phyloP scores from a whole-genome alignment of 2,113 vertebrate genomes.

The Phaethornis superciliosus region DNA sequence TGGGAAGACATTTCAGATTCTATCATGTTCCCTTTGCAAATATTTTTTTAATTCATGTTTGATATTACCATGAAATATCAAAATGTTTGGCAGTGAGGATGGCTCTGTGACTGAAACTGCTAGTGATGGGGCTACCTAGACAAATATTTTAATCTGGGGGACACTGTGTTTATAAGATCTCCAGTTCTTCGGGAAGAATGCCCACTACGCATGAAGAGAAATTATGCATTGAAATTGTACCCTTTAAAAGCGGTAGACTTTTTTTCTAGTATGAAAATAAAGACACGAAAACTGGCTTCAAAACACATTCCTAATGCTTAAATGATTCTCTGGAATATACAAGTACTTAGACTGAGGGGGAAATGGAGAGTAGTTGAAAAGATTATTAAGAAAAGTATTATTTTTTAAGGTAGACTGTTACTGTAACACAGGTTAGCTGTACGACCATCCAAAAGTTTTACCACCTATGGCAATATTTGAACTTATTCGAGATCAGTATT shows the following conservation, averaged over 20 bases:
- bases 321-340: neutral
- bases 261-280: neutral
- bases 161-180: neutral
- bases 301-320: conserved; percentile 29
- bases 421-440: neutral
- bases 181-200: neutral
- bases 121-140: neutral
- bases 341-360: neutral
- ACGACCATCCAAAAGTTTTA: neutral
- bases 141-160: neutral
- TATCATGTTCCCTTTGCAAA: neutral
- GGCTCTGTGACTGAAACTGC: neutral
- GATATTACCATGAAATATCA: neutral
- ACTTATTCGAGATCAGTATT: neutral
- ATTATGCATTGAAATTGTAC: neutral
- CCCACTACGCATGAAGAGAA: neutral
- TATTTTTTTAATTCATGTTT: neutral
- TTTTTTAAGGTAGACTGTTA: neutral
- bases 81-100: neutral
- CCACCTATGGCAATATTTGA: neutral
- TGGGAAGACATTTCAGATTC: neutral
- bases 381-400: neutral
- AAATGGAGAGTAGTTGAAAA: conserved; percentile 11
- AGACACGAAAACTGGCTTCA: conserved; percentile 1
- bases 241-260: neutral